A percentile compares a stretch with the other conserved stretches of the same genome.
Conservation (phyloP, 2,888 invertebrate genomes). For the Himalopsyche anomala region DNA sequence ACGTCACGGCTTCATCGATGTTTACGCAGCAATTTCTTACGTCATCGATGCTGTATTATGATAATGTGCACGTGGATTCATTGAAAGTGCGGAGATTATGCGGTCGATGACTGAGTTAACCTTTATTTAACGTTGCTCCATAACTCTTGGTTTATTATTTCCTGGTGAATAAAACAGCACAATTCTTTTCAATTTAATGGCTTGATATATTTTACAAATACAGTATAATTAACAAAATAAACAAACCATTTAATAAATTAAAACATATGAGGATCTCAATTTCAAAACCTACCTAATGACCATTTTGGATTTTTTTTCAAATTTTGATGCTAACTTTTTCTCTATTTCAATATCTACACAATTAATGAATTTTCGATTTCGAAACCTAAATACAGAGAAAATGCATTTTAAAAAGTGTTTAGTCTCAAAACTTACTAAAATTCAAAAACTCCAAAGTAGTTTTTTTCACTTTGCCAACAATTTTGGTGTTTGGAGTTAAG, state of each 20-base stretch:
- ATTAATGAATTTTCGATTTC: too few relatives aligned
- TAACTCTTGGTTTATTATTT: slow-evolving; percentile 24
- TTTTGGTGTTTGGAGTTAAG: too few relatives aligned
- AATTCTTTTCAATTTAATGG: neutral
- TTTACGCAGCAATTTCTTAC: slow-evolving; percentile 31
- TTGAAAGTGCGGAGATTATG: neutral
- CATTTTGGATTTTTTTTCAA: too few relatives aligned
- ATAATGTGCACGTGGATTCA: slow-evolving; percentile 19
- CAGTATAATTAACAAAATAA: neutral
- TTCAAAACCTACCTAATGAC: too few relatives aligned
- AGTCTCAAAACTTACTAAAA: too few relatives aligned
- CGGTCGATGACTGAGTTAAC: slow-evolving; percentile 23
- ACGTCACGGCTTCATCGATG: neutral
- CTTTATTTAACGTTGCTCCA: neutral
- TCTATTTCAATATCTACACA: too few relatives aligned
- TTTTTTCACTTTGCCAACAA: too few relatives aligned
- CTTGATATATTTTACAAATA: neutral
- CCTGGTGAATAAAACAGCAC: neutral
- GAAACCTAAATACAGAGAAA: too few relatives aligned
- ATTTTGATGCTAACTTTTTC: too few relatives aligned
- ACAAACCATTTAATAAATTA: neutral
- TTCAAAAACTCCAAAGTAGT: too few relatives aligned
- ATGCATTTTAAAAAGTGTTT: too few relatives aligned
- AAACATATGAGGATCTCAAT: too few relatives aligned
- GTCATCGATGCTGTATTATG: slow-evolving; percentile 34